Base-by-base conservation (phyloP, 1,140 invertebrate genomes). In the Littorina saxatilis region DNA sequence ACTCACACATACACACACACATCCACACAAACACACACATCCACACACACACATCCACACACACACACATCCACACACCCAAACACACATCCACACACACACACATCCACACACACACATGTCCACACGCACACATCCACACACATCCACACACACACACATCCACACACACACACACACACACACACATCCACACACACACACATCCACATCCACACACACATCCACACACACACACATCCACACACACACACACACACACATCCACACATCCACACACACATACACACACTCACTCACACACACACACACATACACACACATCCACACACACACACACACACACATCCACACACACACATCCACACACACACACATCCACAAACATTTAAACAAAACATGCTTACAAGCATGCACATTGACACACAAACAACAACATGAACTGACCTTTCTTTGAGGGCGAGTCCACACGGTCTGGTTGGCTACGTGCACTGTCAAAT, bases 391-490 rank as follows among this genome's bases (percentile, higher is more conserved):
- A 17, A 47, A 47, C 17, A 9, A n/a, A 17, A 47, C 43, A 47
- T 9, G 43, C 43, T 9, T 17, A 47, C 43, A 47, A 5, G 17
- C 43, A 47, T 17, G 17, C 43, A 47, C 43, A 47, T 47, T 5
- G 43, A 58, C 55, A 58, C 17, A 58, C 55, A 58, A 9, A 58
- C 55, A 58, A 9, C 9, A 9, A 58, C 63, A 68, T 15, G n/a
- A 4, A 68, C 63, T 35, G 5, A 76, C 81, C 76, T 78, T 87
- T 85, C 76, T 86, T 87, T 29, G 84, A 86, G 17, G 87, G 87
- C 52, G 87, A 86, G 47, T 88, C 87, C 29, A 76, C 47, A 27
- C 85, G 82, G 39, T 78, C 84, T 52, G 55, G 20, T 43, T 85
- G 82, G 80, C 87, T 87, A 40, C 81, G 84, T 27, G 83, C 87